Evolutionary conservation across 1,140 invertebrate genomes (phyloP), one percentile per base, ranked within the genome.

Genomic region (Orchestia grillus): DNA sequence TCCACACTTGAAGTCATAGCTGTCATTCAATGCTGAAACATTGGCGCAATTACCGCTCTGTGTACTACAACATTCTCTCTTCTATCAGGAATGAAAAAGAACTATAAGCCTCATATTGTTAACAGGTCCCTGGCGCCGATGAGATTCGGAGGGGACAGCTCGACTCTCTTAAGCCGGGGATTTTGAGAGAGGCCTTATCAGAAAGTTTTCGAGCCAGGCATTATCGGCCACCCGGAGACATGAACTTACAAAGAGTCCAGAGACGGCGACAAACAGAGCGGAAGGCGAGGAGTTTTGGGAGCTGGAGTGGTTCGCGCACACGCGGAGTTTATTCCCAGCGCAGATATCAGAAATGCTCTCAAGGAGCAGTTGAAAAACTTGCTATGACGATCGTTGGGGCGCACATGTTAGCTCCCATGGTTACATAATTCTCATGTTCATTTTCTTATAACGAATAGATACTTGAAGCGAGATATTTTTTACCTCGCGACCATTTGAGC

Each of bases 111-210:
- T 77, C 62, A 36, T 23, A 8, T 53, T 53, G 19, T 19, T 19
- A 77, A 90, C 88, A 43, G 15, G 88, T 41, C 41, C 11, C 43
- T 4, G 3, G 43, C 88, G 28, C 41, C n/a, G 41, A 90, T 90
- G 88, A 41, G 88, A 90, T 90, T 90, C 28, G 88, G 41, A 90
- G n/a, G 28, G 6, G n/a, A 41, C 41, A 44, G 23, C 43, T 42
- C 43, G 28, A 90, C 88, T 90, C 43, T 90, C 88, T 90, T 90
- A 90, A 90, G 41, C 88, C 88, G 41, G 41, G 87, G 88, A 90
- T 90, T 90, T 41, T 42, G 88, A 16, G 43, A 90, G 88, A 90
- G 88, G n/a, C 43, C 88, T 90, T 90, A 90, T 90, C 88, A 90
- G 88, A 90, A 90, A 90, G 88, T 90, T 90, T 90, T 44, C 62